These are phyloP conservation scores for Orchesella cincta DNA, from an alignment of 1,140 invertebrate species.

Conservation along the genomic window DNA sequence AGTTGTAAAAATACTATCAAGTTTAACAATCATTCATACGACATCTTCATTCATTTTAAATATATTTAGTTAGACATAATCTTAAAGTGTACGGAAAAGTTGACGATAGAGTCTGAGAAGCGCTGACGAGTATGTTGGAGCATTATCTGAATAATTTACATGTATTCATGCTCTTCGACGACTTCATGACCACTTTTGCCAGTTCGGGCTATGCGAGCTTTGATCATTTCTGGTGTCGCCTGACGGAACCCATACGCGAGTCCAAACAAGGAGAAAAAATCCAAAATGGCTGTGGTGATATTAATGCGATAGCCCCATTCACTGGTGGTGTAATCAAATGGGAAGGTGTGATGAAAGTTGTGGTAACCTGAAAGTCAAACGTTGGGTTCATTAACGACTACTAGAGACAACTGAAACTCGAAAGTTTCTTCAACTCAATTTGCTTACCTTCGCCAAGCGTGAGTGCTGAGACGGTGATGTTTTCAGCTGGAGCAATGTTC, in stretches of 20 bases:
- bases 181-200: conserved; percentile 51
- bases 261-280: conserved; percentile 58
- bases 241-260: conserved; percentile 57
- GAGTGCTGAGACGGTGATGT: conserved; percentile 56
- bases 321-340: conserved; percentile 73
- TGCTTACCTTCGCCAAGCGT: conserved; percentile 62
- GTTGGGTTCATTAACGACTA: background rate
- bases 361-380: conserved; percentile 18
- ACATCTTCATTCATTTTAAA: too few relatives aligned
- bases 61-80: too few relatives aligned
- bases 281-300: conserved; percentile 59
- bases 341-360: conserved; percentile 69
- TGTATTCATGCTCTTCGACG: conserved; percentile 40
- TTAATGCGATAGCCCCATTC: conserved; percentile 66
- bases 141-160: too few relatives aligned
- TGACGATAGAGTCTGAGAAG: background rate
- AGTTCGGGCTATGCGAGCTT: conserved; percentile 54
- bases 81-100: too few relatives aligned
- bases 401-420: background rate
- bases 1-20: conserved; percentile 18
- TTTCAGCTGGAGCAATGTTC: conserved; percentile 59
- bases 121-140: too few relatives aligned
- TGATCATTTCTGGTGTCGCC: conserved; percentile 55
- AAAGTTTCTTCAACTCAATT: conserved; percentile 55
- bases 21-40: too few relatives aligned